Base-by-base conservation (phyloP, 2,888 invertebrate species). In the Ophonus ardosiacus region DNA sequence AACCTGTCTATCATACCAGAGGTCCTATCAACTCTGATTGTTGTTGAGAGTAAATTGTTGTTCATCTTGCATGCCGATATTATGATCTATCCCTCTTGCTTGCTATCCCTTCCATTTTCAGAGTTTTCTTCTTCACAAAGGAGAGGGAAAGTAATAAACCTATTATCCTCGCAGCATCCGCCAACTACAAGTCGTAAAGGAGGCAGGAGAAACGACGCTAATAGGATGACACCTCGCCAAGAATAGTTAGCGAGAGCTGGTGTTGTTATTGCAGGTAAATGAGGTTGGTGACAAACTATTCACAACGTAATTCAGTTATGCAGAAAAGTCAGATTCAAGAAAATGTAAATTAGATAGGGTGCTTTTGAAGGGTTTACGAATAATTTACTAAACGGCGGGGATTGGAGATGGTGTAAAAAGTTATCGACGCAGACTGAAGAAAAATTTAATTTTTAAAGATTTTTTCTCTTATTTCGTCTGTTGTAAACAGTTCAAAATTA, bases 91-190 rank as follows among this genome's bases (percentile, higher is more conserved):
- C 31, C 15, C n/a, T n/a, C 8, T 40, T 68, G 31, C 15, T 68
- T 15, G 68, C 17, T 68, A 68, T 68, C 40, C 31, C 15, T 8
- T 7, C 7, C 15, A 15, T 24, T 10, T 38, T n/a, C 7, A 13
- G n/a, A 13, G 31, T 40, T 68, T 68, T 68, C 31, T 68, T 6
- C 7, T 13, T 51, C 0, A 63, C 13, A 21, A 10, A 15, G n/a
- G 31, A 0, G 21, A 31, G 24, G 31, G 65, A 15, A 68, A 15
- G 15, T 68, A 68, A 68, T 68, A 68, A 68, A 68, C 40, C 68
- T 68, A 68, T 68, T 68, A 68, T 68, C 68, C 31, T 68, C 31
- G 15, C n/a, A 68, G 68, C 63, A 24, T 63, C 63, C 63, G 63
- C 63, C 24, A 63, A 63, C 63, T 63, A 63, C 24, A 24, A 24